Conservation (phyloP, 2,797 vertebrate species). For the Scomberomorus guttatus region DNA sequence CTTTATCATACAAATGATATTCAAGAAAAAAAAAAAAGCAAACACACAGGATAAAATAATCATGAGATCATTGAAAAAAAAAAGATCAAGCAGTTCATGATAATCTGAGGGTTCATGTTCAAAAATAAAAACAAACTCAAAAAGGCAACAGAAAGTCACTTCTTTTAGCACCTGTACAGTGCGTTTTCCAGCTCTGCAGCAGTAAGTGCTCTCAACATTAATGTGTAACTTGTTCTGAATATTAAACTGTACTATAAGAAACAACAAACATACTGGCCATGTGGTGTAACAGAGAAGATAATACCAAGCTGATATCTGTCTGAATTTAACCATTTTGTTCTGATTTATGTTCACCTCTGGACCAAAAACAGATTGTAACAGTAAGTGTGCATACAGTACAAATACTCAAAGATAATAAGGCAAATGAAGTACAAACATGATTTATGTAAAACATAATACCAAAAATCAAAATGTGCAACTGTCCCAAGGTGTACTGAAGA, state of each 20-base stretch:
- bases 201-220: constrained; percentile 13
- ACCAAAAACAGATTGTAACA: constrained; percentile 39
- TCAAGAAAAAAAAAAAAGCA: constrained; percentile 30
- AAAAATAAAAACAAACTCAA: constrained; percentile 21
- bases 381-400: constrained; percentile 34
- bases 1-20: constrained; percentile 47
- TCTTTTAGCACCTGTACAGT: constrained; percentile 24
- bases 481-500: neutral
- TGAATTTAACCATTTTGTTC: constrained; percentile 27
- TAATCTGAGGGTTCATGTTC: constrained; percentile 2
- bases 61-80: constrained; percentile 21
- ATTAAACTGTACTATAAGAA: neutral
- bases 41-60: constrained; percentile 41
- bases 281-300: constrained; percentile 42
- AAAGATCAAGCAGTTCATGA: constrained; percentile 36
- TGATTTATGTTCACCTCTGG: neutral
- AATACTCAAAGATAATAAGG: constrained; percentile 49
- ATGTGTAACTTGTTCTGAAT: neutral
- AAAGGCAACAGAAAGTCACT: constrained; percentile 44
- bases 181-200: constrained; percentile 7
- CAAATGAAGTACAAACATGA: constrained; percentile 46
- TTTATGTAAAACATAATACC: neutral
- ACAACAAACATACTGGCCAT: constrained; percentile 33
- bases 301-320: neutral
- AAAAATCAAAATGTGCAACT: neutral